Conservation (phyloP, 2,888 invertebrate genomes). For the Polydrusus tereticollis region DNA sequence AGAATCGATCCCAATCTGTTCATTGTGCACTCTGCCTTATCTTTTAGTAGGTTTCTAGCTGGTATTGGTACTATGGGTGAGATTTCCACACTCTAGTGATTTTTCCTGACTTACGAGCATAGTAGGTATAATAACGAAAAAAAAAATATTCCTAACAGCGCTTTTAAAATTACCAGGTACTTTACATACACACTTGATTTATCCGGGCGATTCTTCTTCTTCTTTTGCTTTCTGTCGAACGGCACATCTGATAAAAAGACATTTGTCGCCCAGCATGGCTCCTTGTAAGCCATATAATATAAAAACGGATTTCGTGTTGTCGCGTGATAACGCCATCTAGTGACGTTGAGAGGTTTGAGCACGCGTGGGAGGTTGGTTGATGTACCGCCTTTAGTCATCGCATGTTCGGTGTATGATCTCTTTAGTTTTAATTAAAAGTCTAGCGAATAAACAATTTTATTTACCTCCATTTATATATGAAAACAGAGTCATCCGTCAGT, state of each 20-base stretch:
- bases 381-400: constrained; percentile 29
- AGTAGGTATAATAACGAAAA: too few species aligned
- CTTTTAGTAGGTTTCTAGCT: constrained; percentile 16
- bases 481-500: too few species aligned
- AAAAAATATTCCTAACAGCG: too few species aligned
- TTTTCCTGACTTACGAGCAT: too few species aligned
- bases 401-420: constrained; percentile 9
- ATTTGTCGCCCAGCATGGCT: constrained; percentile 48
- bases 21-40: constrained; percentile 41
- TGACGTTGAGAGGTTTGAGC: constrained; percentile 35
- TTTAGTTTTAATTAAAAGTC: too few species aligned
- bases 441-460: too few species aligned
- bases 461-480: too few species aligned
- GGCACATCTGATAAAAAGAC: constrained; percentile 45
- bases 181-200: not conserved
- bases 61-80: not conserved
- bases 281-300: constrained; percentile 46
- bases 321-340: constrained; percentile 45
- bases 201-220: constrained; percentile 7
- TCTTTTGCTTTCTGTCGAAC: constrained; percentile 23
- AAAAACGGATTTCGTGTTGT: constrained; percentile 46
- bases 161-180: too few species aligned
- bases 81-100: constrained; percentile 19
- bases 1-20: constrained; percentile 39
- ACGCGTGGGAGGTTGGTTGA: constrained; percentile 29